Percentiles rank a stretch among this genome's conserved stretches.
Evolutionary conservation across 2,113 vertebrate genomes (phyloP).

Genomic region (Mustela lutreola): DNA sequence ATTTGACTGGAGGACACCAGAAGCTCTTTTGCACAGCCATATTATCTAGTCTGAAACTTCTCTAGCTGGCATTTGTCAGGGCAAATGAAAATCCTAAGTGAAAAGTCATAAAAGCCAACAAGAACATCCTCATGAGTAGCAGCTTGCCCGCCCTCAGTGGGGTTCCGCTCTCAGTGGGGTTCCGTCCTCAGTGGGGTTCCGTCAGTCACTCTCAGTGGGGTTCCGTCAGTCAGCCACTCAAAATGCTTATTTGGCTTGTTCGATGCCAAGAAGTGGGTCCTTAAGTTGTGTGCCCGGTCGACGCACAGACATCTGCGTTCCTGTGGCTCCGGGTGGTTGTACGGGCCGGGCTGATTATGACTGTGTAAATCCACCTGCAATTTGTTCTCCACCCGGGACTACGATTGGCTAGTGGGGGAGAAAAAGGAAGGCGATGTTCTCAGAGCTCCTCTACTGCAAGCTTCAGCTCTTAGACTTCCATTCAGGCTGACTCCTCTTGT

Average conservation of each 20-base stretch:
- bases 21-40: neutral
- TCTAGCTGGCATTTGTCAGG: neutral
- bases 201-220: neutral
- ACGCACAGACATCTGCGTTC: neutral
- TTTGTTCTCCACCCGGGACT: conserved; percentile 43
- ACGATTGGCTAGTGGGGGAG: neutral
- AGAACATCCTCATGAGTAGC: conserved; percentile 11
- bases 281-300: neutral
- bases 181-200: neutral
- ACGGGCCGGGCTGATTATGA: neutral
- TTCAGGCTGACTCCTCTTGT: conserved; percentile 5
- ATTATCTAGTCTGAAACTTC: neutral
- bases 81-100: conserved; percentile 52
- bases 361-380: neutral
- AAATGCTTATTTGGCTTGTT: neutral
- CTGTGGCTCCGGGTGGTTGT: neutral
- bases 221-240: neutral
- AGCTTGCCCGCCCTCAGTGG: neutral
- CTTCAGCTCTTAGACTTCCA: neutral
- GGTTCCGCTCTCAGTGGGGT: neutral
- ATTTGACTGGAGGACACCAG: neutral
- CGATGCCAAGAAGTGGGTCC: neutral
- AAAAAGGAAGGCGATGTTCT: neutral
- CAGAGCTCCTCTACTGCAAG: neutral
- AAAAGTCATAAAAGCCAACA: neutral